phyloP scores from a whole-genome alignment of 1,140 invertebrate species.

The Riptortus pedestris region DNA sequence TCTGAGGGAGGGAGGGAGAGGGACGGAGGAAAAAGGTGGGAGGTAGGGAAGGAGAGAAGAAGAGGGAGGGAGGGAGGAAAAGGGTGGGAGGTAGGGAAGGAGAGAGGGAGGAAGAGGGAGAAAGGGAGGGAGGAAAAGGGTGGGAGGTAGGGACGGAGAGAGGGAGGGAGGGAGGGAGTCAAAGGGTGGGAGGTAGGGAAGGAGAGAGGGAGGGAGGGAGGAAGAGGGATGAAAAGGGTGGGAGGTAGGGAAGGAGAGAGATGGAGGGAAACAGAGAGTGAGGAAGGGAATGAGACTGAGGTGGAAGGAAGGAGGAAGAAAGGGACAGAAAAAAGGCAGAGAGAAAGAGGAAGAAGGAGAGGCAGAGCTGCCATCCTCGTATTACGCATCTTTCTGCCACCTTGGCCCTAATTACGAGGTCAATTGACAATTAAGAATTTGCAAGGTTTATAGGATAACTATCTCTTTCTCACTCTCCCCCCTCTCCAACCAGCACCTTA shows the following conservation, averaged over 20 bases:
- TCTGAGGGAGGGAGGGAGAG: no score
- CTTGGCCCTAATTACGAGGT: no score
- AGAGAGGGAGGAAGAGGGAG: not conserved
- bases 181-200: not conserved
- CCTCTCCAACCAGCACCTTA: no score
- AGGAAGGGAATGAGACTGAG: not conserved
- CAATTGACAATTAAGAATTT: no score
- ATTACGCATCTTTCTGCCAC: no score
- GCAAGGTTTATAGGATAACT: no score
- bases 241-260: not conserved
- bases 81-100: constrained; percentile 18
- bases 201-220: not conserved
- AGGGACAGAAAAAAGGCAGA: no score
- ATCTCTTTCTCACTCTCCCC: no score
- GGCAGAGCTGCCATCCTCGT: no score
- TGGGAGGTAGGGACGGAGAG: not conserved
- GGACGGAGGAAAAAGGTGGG: not conserved
- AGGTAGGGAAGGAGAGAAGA: not conserved
- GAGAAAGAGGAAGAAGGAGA: no score
- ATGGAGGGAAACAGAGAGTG: constrained; percentile 11
- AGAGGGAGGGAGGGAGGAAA: constrained; percentile 16
- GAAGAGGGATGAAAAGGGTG: not conserved
- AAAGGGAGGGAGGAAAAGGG: not conserved
- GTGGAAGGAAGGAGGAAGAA: no score
- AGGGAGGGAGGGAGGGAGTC: not conserved